These are phyloP conservation scores for Heliconius cydno DNA, from an alignment of 2,888 invertebrate genomes.

Conservation along the genomic window DNA sequence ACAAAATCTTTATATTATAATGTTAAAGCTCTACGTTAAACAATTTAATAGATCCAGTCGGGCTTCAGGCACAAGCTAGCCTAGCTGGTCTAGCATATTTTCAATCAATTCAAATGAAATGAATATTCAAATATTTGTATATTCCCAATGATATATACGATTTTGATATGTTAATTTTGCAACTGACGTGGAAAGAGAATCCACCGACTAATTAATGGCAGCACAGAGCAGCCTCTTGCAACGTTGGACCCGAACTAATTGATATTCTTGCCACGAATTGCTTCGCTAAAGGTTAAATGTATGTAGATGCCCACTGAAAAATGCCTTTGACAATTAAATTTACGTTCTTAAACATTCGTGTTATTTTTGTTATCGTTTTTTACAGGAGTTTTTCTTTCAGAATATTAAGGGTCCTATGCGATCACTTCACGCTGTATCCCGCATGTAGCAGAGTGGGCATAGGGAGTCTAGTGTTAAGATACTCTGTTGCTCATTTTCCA, in stretches of 20 bases:
- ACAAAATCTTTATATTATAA: no score
- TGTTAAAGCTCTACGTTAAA: no score
- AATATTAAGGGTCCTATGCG: no score
- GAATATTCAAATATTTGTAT: neutral
- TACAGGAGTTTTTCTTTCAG: no score
- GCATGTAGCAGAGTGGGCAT: no score
- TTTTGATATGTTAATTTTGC: neutral
- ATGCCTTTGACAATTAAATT: neutral
- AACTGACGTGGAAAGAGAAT: slow-evolving; percentile 8
- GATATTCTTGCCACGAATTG: slow-evolving; percentile 1
- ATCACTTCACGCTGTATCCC: no score
- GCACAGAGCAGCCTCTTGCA: slow-evolving; percentile 5
- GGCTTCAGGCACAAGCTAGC: no score
- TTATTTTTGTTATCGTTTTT: neutral
- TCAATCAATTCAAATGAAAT: neutral
- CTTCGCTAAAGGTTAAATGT: slow-evolving; percentile 1
- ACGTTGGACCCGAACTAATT: neutral
- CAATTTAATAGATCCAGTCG: no score
- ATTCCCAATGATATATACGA: neutral
- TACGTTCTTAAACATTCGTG: neutral
- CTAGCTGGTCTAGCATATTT: neutral
- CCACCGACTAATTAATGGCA: slow-evolving; percentile 3
- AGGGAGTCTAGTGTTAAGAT: no score
- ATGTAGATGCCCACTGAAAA: slow-evolving; percentile 2
- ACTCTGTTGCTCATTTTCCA: no score